These are phyloP conservation scores for Erebia epiphron DNA, from an alignment of 2,888 invertebrate species.

Conservation along the genomic window DNA sequence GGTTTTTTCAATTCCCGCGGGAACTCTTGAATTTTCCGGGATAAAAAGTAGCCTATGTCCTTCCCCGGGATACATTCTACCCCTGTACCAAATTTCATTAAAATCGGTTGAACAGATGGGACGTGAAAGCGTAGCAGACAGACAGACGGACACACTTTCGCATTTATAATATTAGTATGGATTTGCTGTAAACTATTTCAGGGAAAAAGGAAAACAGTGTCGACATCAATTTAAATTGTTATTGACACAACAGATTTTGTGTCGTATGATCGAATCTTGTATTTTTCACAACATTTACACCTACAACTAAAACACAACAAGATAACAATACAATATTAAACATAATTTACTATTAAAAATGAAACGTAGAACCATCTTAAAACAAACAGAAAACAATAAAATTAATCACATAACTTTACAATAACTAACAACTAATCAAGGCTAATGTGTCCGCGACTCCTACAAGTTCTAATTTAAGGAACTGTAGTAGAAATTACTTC, in stretches of 20 bases:
- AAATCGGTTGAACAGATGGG: no score
- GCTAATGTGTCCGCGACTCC: no score
- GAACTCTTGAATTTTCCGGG: no score
- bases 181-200: neutral
- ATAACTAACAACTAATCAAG: neutral
- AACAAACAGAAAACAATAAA: constrained; percentile 2
- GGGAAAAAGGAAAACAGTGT: constrained; percentile 1
- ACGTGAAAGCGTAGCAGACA: no score
- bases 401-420: constrained; percentile 29
- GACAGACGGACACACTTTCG: no score
- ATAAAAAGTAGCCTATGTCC: no score
- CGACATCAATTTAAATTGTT: constrained; percentile 4
- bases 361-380: neutral
- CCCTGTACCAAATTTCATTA: no score
- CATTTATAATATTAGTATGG: no score
- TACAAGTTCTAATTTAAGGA: no score
- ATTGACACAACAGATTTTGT: neutral
- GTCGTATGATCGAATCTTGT: neutral
- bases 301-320: neutral
- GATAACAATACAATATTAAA: neutral
- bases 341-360: constrained; percentile 8
- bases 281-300: neutral
- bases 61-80: no score
- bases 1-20: no score
- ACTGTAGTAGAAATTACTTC: no score